Base-by-base conservation (phyloP, 2,113 vertebrate genomes). In the Cryptotis parvus region DNA sequence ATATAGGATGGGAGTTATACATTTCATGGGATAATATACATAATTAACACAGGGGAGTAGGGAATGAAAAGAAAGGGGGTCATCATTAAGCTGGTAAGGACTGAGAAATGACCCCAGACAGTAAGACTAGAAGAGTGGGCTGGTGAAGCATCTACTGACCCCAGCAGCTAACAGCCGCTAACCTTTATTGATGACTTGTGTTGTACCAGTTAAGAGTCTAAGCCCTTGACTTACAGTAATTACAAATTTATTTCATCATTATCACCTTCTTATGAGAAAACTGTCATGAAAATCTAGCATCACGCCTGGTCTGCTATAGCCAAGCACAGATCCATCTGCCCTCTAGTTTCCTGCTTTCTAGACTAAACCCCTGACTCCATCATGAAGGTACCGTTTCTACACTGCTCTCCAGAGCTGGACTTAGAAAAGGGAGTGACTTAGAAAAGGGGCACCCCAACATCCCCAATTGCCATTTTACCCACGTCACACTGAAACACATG, bases 101-200 rank as follows among this genome's bases (percentile, higher is more conserved):
- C 45, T 69, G 41, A 82, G 49, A 92, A 69, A 83, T 72, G 66
- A 77, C 11, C 16, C 72, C n/a, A 39, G 72, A 89, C 58, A 92
- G 70, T 70, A 49, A 49, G 45, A 49, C 6, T 10, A 49, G 45
- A 49, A 49, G 45, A 49, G 45, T 33, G 43, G 8, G 10, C 66
- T 91, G 72, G 41, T 66, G 49, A 49, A 65, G 37, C 35, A 10
- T 29, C 73, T 49, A 49, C 78, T 87, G 45, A 76, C 58, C 37
- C 20, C 84, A 31, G 1, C n/a, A 80, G 27, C 18, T 86, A 63
- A 70, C 3, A 69, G n/a, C 74, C n/a, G n/a, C n/a, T n/a, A n/a
- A n/a, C n/a, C n/a, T n/a, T n/a, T n/a, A n/a, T n/a, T 45, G 7
- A 41, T 70, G 65, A 78, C 33, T 49, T 49, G 5, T 10, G 9